Conservation (phyloP, 2,113 vertebrate genomes). For the Heliornis fulica region DNA sequence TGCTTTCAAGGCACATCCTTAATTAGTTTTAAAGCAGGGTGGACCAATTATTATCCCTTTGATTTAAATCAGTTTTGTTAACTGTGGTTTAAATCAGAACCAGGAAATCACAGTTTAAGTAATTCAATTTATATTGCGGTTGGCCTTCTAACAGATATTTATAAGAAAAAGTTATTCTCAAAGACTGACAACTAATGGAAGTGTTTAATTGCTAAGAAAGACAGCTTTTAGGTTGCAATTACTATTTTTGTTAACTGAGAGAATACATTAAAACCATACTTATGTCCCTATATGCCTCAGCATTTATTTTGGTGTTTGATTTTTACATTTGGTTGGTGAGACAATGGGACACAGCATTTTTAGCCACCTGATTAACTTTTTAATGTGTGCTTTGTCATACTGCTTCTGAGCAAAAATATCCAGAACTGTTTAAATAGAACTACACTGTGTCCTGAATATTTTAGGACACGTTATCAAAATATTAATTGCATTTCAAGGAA, state of each 20-base stretch:
- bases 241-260: neutral
- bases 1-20: neutral
- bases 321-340: neutral
- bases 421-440: neutral
- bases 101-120: neutral
- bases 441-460: neutral
- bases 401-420: neutral
- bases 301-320: neutral
- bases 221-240: neutral
- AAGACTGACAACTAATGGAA: neutral
- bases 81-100: slow-evolving; percentile 5
- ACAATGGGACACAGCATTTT: neutral
- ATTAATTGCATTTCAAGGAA: neutral
- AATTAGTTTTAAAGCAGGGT: neutral
- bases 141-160: neutral
- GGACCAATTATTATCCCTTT: neutral
- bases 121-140: neutral
- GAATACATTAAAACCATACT: neutral
- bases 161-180: neutral
- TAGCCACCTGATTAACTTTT: neutral
- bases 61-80: slow-evolving; percentile 5
- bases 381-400: neutral
- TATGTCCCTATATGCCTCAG: neutral
- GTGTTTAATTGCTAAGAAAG: neutral
- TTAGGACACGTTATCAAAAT: neutral